Conservation (phyloP, 2,113 vertebrate species). For the Aegithalos caudatus region DNA sequence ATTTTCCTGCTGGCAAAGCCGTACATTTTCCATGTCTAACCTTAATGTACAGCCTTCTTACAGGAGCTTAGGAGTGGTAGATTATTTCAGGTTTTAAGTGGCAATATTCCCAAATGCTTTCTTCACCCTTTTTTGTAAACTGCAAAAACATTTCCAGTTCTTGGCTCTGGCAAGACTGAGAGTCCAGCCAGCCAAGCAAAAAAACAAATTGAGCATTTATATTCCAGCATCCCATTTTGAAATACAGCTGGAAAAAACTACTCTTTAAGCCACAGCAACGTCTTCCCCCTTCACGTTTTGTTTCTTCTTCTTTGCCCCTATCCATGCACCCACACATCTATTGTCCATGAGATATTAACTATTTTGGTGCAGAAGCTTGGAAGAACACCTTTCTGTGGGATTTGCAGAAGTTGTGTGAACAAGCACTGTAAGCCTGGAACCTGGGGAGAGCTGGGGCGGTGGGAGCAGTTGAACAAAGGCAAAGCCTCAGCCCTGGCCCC, state of each 20-base stretch:
- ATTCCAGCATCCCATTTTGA: background rate
- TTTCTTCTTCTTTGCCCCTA: background rate
- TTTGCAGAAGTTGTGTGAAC: background rate
- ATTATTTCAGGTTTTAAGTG: slow-evolving; percentile 1
- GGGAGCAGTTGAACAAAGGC: background rate
- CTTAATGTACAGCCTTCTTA: background rate
- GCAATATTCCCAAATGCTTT: slow-evolving; percentile 8
- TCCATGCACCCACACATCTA: background rate
- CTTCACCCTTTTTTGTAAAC: background rate
- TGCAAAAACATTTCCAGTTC: slow-evolving; percentile 3
- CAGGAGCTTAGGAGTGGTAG: background rate
- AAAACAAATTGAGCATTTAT: background rate
- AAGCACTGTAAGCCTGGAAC: background rate
- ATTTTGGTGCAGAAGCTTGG: background rate
- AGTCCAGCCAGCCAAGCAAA: background rate
- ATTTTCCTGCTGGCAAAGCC: slow-evolving; percentile 5
- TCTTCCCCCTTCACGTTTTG: background rate
- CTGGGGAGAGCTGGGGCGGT: fast-evolving
- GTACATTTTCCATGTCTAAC: background rate
- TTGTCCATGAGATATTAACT: background rate
- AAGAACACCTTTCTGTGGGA: fast-evolving
- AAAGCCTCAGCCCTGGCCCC: fast-evolving
- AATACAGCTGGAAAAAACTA: background rate
- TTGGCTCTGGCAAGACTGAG: background rate
- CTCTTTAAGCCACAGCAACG: background rate